These are phyloP conservation scores for Sipha maydis DNA, from an alignment of 2,888 invertebrate genomes.

Conservation along the genomic window DNA sequence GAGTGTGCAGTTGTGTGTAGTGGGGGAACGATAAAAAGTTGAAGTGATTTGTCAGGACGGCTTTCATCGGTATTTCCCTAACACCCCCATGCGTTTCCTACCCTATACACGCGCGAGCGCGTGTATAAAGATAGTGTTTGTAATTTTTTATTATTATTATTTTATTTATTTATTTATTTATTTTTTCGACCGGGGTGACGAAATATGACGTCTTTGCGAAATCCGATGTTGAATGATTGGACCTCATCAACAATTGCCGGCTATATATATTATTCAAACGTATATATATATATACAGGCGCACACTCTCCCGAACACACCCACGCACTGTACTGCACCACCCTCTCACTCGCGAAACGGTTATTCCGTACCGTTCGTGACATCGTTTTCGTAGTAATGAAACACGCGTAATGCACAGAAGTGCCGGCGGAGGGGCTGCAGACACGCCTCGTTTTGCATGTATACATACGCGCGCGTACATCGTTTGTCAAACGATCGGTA, in stretches of 20 bases:
- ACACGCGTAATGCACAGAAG: slow-evolving; percentile 33
- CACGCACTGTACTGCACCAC: not conserved
- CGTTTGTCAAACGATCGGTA: slow-evolving; percentile 23
- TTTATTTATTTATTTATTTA: slow-evolving; percentile 15
- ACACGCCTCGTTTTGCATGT: not conserved
- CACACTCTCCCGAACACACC: not conserved
- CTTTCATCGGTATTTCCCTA: slow-evolving; percentile 51
- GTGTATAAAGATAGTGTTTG: slow-evolving; percentile 22
- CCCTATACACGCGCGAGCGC: not conserved
- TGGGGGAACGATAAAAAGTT: slow-evolving; percentile 57
- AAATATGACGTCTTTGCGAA: slow-evolving; percentile 58
- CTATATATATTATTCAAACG: not conserved
- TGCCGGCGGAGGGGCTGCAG: not conserved
- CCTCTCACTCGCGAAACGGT: not conserved
- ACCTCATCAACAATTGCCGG: slow-evolving; percentile 56
- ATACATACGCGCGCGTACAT: not conserved
- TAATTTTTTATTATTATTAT: slow-evolving; percentile 54
- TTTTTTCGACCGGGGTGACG: not conserved
- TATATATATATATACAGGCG: not conserved
- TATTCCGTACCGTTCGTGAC: slow-evolving; percentile 40
- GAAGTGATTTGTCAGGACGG: slow-evolving; percentile 56
- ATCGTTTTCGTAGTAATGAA: slow-evolving; percentile 56
- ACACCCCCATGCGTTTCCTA: not conserved
- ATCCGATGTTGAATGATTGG: slow-evolving; percentile 62
- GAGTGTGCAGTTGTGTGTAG: not conserved